Percentiles rank a stretch among this genome's conserved stretches.
These are phyloP conservation scores for Motacilla alba DNA, from an alignment of 2,113 vertebrate species.

Conservation along the genomic window DNA sequence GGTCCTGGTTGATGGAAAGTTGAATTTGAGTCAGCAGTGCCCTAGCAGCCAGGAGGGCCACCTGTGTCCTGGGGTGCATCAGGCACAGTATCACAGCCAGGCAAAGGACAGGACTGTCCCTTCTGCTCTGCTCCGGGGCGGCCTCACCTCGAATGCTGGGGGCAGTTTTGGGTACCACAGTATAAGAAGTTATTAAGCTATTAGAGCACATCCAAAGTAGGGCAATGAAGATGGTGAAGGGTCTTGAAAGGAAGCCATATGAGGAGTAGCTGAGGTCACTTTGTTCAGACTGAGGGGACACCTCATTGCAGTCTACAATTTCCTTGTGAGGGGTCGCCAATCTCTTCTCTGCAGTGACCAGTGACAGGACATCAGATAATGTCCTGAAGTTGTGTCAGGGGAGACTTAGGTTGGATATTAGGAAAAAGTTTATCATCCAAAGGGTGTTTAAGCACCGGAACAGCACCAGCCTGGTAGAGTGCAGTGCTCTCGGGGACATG, in stretches of 20 bases:
- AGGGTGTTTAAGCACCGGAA: not conserved
- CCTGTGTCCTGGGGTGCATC: rapidly evolving
- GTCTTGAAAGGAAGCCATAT: rapidly evolving
- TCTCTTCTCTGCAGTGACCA: not conserved
- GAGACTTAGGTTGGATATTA: not conserved
- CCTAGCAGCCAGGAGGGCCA: not conserved
- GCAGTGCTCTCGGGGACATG: not conserved
- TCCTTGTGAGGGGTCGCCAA: too few species aligned
- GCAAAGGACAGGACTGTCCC: not conserved
- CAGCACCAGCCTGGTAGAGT: not conserved
- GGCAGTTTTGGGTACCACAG: rapidly evolving
- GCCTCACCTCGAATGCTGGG: not conserved
- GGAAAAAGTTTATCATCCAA: not conserved
- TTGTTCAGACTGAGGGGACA: not conserved
- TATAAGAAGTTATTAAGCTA: not conserved
- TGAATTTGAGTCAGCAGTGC: not conserved
- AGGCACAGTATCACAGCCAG: rapidly evolving
- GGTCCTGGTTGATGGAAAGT: rapidly evolving
- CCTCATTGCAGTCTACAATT: not conserved
- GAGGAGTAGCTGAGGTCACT: not conserved
- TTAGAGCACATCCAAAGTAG: not conserved
- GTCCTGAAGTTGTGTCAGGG: not conserved
- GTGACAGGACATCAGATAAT: not conserved
- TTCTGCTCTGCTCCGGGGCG: rapidly evolving
- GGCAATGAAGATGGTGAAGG: not conserved